phyloP scores from a whole-genome alignment of 2,888 invertebrate genomes.

The Polymixis flavicincta region DNA sequence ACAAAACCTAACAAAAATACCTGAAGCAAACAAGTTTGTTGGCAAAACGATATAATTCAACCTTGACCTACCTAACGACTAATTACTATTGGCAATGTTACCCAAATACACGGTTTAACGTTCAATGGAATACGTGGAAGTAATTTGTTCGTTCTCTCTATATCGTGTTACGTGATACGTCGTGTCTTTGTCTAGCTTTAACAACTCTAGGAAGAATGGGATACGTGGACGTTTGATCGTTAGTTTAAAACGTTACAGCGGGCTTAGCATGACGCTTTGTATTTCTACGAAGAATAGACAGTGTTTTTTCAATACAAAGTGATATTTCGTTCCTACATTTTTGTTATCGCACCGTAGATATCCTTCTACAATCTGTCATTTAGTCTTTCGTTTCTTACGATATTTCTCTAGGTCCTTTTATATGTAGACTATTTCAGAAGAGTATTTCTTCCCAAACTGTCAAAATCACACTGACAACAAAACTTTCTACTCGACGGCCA shows the following conservation, averaged over 20 bases:
- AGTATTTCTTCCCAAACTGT: no score
- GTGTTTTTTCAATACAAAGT: no score
- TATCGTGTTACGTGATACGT: constrained; percentile 62
- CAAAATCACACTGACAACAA: no score
- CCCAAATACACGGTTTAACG: constrained; percentile 64
- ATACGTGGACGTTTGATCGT: constrained; percentile 23
- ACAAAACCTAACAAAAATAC: constrained; percentile 48
- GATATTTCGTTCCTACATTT: no score
- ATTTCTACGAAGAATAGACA: no score
- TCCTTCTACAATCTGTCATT: no score
- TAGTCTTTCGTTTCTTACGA: no score
- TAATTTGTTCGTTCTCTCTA: constrained; percentile 48
- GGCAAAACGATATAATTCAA: constrained; percentile 72
- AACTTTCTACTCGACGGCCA: no score
- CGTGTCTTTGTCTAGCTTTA: constrained; percentile 28
- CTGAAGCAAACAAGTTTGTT: constrained; percentile 70
- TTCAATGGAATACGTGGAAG: constrained; percentile 65
- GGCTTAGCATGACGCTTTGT: no score
- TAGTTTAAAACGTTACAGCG: constrained; percentile 38
- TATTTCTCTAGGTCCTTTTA: no score
- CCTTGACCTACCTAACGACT: constrained; percentile 85
- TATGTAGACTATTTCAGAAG: no score
- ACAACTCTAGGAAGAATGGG: constrained; percentile 18
- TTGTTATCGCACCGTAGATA: no score
- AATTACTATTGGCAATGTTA: constrained; percentile 83